A percentile compares a stretch with the other conserved stretches of the same genome.
phyloP scores from a whole-genome alignment of 2,113 vertebrate genomes.

The Chloebia gouldiae region DNA sequence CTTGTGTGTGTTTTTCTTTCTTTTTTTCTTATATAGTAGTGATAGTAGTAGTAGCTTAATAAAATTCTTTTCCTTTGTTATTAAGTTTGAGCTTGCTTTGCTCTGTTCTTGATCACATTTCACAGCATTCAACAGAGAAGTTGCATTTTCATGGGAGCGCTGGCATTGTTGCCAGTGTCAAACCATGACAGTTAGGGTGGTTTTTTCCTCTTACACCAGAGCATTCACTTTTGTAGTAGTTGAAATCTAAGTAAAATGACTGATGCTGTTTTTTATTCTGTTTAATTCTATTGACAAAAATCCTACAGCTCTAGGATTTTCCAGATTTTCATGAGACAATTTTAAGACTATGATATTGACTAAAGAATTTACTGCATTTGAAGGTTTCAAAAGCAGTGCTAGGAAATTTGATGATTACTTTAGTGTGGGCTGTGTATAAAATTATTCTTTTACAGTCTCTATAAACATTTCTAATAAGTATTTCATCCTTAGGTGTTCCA shows the following conservation, averaged over 20 bases:
- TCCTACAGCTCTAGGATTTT: background rate
- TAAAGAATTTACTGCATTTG: background rate
- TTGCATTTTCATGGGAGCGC: too few species aligned
- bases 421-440: background rate
- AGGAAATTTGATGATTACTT: background rate
- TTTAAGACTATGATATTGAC: background rate
- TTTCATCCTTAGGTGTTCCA: background rate
- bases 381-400: constrained; percentile 1
- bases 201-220: background rate
- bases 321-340: background rate
- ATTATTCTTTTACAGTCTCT: background rate
- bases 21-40: too few species aligned
- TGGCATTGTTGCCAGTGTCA: too few species aligned
- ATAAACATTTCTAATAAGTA: background rate
- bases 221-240: background rate
- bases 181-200: too few species aligned
- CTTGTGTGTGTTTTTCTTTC: too few species aligned
- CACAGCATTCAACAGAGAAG: too few species aligned
- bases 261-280: background rate
- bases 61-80: too few species aligned
- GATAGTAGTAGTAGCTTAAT: too few species aligned
- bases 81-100: too few species aligned
- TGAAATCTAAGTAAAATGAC: background rate
- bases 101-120: too few species aligned
- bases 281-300: background rate